Evolutionary conservation across 2,113 vertebrate genomes (phyloP), one percentile per base, ranked within the genome.

Genomic region (Forbesichthys agassizii): DNA sequence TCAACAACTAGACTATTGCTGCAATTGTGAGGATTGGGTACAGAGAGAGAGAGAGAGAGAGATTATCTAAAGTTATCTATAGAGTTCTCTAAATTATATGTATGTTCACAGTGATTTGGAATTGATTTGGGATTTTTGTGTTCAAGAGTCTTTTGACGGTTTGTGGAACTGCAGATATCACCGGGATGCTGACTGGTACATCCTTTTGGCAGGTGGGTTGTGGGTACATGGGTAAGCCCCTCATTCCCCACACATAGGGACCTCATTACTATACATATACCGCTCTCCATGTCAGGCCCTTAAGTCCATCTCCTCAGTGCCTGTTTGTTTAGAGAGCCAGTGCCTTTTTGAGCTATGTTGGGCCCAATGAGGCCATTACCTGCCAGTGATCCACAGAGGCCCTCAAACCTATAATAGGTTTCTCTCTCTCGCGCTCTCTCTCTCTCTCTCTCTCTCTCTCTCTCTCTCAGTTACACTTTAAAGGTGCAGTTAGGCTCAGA

Each of bases 281-380:
- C 88, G 87, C 86, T 90, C 78, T 92, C 89, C 86, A 91, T 89
- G 90, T 91, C 80, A 81, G 91, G 82, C 82, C 82, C 83, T 90
- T 89, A 91, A 89, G 88, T 91, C 88, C 80, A 66, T 90, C 87
- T 91, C 84, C 79, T 90, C 88, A 91, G 85, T 78, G 78, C 85
- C 85, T 66, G 86, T 92, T 92, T 92, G 89, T 92, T 92, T 92
- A 88, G 91, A 91, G 89, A 90, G 88, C 86, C 78, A 82, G 84
- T 89, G 88, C 86, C 87, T 91, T 91, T 84, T 90, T 88, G 90
- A 93, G 90, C 84, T 88, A 82, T 77, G 55, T 90, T 88, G 82
- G 85, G 82, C 82, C 90, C 93, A 93, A 93, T 93, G 88, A 93
- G 90, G 82, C 88, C 88, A 93, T 93, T 92, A 93, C 92, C 89